These are phyloP conservation scores for Oxyruncus cristatus DNA, from an alignment of 2,113 vertebrate genomes.

Conservation along the genomic window DNA sequence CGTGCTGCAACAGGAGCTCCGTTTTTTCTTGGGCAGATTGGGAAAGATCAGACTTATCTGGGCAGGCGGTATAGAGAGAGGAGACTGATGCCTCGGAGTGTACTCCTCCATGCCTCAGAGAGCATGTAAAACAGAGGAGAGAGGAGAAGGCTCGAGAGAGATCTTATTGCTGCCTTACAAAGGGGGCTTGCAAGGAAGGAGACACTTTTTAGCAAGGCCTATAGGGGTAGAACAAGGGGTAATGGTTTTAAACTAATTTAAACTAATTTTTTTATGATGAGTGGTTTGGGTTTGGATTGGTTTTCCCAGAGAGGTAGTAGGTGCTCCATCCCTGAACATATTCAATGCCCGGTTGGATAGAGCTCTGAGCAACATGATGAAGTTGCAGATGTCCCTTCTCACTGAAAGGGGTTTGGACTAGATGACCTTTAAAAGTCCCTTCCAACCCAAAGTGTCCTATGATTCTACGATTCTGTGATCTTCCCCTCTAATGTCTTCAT, in stretches of 20 bases:
- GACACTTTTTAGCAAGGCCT: neutral
- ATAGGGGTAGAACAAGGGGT: fast-evolving
- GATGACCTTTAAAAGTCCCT: neutral
- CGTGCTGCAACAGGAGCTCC: neutral
- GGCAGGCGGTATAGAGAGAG: neutral
- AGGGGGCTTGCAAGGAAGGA: neutral
- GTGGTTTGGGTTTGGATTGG: too few relatives aligned
- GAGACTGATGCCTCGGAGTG: neutral
- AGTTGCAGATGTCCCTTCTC: neutral
- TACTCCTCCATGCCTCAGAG: neutral
- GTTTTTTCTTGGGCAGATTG: neutral
- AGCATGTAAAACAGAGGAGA: neutral
- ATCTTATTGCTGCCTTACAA: neutral
- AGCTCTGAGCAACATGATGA: neutral
- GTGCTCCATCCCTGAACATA: neutral
- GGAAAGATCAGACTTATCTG: neutral
- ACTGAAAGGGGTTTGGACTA: neutral
- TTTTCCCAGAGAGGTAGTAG: neutral
- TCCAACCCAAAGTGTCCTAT: neutral
- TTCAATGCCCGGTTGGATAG: fast-evolving
- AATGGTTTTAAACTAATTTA: neutral
- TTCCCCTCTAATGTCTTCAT: neutral
- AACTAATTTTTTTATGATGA: neutral
- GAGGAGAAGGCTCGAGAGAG: neutral
- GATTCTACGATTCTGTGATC: neutral